Evolutionary conservation across 2,888 invertebrate species (phyloP), one percentile per base, ranked within the genome.

Genomic region (Pristionchus japonicus): DNA sequence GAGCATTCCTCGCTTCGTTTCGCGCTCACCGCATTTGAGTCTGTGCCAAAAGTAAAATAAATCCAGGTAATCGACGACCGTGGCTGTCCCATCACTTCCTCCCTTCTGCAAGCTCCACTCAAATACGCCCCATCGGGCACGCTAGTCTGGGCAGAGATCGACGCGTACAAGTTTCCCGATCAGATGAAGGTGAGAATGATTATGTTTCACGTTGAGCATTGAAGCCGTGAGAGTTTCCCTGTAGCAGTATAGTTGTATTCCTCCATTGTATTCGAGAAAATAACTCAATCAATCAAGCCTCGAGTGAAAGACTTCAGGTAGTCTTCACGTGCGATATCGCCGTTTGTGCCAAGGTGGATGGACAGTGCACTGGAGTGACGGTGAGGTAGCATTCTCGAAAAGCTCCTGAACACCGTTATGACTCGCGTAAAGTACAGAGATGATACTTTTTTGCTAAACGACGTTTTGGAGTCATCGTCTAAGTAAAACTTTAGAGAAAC

Each of bases 151-250:
- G 80, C 80, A 3, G 77, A 77, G 34, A 61, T 87, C 31, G 87
- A 87, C 27, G 80, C 87, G 7, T 87, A 87, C 87, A 87, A 87
- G 61, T 87, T 87, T 20, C 87, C 87, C 77, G 87, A 87, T 34
- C 52, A 80, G 9, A 61, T 61, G 77, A 87, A 80, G 80, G 87
- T 87, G 15, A 52, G 57, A n/a, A n/a, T n/a, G n/a, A n/a, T n/a
- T n/a, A n/a, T n/a, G n/a, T n/a, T n/a, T n/a, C n/a, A n/a, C n/a
- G n/a, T n/a, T n/a, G n/a, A n/a, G n/a, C n/a, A n/a, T n/a, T n/a
- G n/a, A n/a, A n/a, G n/a, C n/a, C n/a, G n/a, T n/a, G n/a, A n/a
- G n/a, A n/a, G n/a, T n/a, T n/a, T n/a, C n/a, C n/a, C n/a, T n/a
- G n/a, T n/a, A n/a, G n/a, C n/a, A n/a, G n/a, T n/a, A n/a, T n/a